A percentile compares a stretch with the other conserved stretches of the same genome.
Conservation (phyloP, 2,888 invertebrate species). For the Oegoconia quadripuncta region DNA sequence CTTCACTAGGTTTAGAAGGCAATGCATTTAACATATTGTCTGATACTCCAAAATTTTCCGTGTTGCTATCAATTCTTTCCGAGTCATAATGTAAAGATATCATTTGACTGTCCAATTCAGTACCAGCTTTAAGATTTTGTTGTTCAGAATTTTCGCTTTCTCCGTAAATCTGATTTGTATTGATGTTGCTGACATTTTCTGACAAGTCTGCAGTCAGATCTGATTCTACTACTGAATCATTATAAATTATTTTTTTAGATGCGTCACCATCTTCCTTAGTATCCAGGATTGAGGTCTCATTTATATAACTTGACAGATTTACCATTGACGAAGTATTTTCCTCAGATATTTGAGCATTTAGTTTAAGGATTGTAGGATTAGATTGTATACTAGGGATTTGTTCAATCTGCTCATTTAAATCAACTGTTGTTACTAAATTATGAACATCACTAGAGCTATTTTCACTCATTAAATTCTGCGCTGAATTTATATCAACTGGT, state of each 20-base stretch:
- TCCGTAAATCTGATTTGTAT: not conserved
- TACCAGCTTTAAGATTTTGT: slow-evolving; percentile 1
- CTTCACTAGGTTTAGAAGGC: not conserved
- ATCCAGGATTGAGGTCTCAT: not conserved
- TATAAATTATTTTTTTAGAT: slow-evolving; percentile 32
- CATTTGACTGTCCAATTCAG: slow-evolving; percentile 35
- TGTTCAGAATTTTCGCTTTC: not conserved
- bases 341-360: not conserved
- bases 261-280: slow-evolving; percentile 24
- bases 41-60: slow-evolving; percentile 1
- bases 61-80: slow-evolving; percentile 23
- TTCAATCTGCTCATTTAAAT: too few species aligned
- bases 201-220: slow-evolving; percentile 3
- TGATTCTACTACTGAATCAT: slow-evolving; percentile 29
- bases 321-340: not conserved
- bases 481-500: too few species aligned
- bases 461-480: too few species aligned
- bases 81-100: slow-evolving; percentile 42
- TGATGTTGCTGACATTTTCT: not conserved
- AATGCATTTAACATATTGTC: not conserved
- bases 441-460: too few species aligned
- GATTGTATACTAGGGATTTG: too few species aligned
- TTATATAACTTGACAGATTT: slow-evolving; percentile 1
- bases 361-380: too few species aligned
- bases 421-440: too few species aligned